phyloP scores from a whole-genome alignment of 2,888 invertebrate species.

The Chironomus riparius region DNA sequence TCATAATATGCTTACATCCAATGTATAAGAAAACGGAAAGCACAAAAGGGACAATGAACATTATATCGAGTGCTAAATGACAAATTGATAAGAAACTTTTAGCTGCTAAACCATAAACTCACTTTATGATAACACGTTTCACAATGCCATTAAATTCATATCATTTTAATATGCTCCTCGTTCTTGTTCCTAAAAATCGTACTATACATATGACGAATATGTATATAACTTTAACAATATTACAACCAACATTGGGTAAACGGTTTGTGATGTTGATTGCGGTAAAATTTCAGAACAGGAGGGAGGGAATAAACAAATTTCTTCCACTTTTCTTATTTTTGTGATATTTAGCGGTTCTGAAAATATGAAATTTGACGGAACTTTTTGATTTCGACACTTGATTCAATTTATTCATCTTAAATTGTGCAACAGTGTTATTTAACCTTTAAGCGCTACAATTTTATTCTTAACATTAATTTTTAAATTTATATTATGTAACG shows the following conservation, averaged over 20 bases:
- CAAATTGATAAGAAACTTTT: slow-evolving; percentile 7
- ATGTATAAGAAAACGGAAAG: background rate
- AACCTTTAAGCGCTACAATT: too few species aligned
- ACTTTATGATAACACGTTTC: slow-evolving; percentile 2
- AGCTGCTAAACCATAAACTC: background rate
- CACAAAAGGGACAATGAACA: background rate
- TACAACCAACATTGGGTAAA: background rate
- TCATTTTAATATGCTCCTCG: slow-evolving; percentile 1
- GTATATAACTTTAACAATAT: background rate
- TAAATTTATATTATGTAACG: too few species aligned
- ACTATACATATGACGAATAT: background rate
- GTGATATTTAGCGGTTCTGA: too few species aligned
- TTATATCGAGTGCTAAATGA: background rate
- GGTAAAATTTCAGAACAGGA: background rate
- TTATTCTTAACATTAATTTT: too few species aligned
- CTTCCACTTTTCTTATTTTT: too few species aligned
- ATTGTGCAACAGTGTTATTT: too few species aligned
- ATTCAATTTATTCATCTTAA: too few species aligned
- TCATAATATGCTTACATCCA: background rate
- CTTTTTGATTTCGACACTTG: too few species aligned
- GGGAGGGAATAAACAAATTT: too few species aligned
- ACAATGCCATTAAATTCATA: background rate
- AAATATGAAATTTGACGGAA: too few species aligned
- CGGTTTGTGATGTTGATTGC: background rate
- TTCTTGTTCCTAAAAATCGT: background rate